Conservation (phyloP, 2,888 invertebrate species). For the Tinea trinotella region DNA sequence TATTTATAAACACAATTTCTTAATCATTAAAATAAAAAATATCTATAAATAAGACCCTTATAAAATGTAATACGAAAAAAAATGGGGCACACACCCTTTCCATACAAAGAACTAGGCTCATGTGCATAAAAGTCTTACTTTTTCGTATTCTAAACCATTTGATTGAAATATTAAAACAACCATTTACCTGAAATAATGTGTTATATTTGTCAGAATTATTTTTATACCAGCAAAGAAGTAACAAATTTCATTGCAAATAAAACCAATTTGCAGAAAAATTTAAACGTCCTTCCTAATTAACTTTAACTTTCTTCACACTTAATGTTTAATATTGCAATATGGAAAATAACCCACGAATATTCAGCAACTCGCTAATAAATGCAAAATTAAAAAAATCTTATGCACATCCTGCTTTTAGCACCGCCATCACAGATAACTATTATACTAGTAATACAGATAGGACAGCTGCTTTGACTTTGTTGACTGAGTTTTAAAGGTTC, state of each 20-base stretch:
- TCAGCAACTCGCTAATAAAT: constrained; percentile 34
- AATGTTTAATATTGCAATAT: not conserved
- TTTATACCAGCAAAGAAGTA: constrained; percentile 69
- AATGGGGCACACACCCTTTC: constrained; percentile 40
- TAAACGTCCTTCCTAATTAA: not conserved
- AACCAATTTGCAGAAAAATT: not conserved
- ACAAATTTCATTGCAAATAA: constrained; percentile 64
- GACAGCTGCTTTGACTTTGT: too few relatives aligned
- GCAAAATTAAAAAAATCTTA: constrained; percentile 56
- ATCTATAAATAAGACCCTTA: constrained; percentile 1
- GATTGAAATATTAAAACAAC: constrained; percentile 35
- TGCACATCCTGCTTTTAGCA: constrained; percentile 65
- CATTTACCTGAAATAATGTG: constrained; percentile 58
- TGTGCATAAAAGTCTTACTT: not conserved
- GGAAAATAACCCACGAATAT: constrained; percentile 11
- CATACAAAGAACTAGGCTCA: constrained; percentile 5
- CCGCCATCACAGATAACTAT: too few relatives aligned
- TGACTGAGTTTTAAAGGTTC: too few relatives aligned
- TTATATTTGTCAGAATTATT: constrained; percentile 69
- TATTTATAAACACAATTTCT: not conserved
- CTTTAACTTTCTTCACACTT: constrained; percentile 9
- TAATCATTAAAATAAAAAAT: not conserved
- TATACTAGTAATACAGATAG: too few relatives aligned
- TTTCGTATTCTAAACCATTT: constrained; percentile 14
- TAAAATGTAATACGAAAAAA: constrained; percentile 25